Percentiles rank a stretch among this genome's conserved stretches.
phyloP scores from a whole-genome alignment of 2,113 vertebrate species.

The Barbus barbus region DNA sequence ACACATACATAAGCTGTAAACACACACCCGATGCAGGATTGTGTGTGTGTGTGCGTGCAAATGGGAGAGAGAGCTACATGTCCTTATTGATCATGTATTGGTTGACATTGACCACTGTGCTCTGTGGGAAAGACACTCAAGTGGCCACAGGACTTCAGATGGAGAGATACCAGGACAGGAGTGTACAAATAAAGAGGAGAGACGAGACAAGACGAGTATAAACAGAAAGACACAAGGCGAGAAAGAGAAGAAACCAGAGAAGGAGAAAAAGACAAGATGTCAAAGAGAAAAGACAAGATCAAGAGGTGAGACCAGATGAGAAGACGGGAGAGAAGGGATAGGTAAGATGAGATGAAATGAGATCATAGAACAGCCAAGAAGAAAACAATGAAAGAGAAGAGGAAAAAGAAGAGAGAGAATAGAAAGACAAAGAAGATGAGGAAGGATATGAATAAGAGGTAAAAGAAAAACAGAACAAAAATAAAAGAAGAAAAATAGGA shows the following conservation, averaged over 20 bases:
- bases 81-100: slow-evolving; percentile 39
- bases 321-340: neutral
- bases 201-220: neutral
- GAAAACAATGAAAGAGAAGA: neutral
- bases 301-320: neutral
- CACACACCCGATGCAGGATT: neutral
- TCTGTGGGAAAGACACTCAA: slow-evolving; percentile 24
- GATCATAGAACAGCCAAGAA: neutral
- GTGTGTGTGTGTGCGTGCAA: neutral
- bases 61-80: neutral
- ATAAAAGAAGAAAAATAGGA: too few species aligned
- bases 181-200: slow-evolving; percentile 13
- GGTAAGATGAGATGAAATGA: neutral
- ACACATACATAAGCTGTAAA: neutral
- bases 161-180: neutral
- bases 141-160: neutral
- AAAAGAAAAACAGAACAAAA: too few species aligned
- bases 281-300: neutral
- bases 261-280: neutral
- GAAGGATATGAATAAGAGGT: too few species aligned
- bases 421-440: too few species aligned
- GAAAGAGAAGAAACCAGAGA: neutral
- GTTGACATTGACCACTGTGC: slow-evolving; percentile 28
- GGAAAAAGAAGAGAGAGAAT: neutral
- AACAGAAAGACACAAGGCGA: neutral